These are phyloP conservation scores for Lucilia cuprina DNA, from an alignment of 1,140 invertebrate genomes.

Conservation along the genomic window DNA sequence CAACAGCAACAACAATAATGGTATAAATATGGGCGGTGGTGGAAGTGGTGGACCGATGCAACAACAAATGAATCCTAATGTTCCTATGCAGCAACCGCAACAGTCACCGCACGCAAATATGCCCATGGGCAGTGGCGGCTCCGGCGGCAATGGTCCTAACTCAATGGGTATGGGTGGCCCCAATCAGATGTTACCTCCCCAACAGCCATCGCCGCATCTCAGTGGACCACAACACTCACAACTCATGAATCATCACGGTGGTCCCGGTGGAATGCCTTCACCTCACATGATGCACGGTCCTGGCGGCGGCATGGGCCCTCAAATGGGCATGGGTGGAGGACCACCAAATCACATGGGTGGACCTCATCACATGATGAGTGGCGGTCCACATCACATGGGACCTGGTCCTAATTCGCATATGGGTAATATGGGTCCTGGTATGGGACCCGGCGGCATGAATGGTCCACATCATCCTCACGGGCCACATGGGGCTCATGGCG, in stretches of 20 bases:
- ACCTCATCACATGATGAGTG: constrained; percentile 40
- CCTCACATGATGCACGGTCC: constrained; percentile 27
- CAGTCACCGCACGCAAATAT: constrained; percentile 47
- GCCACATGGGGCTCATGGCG: constrained; percentile 20
- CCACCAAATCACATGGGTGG: constrained; percentile 37
- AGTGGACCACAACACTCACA: constrained; percentile 53
- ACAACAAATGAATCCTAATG: constrained; percentile 57
- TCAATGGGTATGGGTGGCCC: constrained; percentile 53
- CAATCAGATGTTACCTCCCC: constrained; percentile 59
- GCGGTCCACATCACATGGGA: constrained; percentile 36
- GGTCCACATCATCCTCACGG: constrained; percentile 14
- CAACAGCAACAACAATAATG: constrained; percentile 59
- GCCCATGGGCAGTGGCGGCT: constrained; percentile 48
- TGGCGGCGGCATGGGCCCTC: constrained; percentile 6
- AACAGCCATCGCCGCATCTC: constrained; percentile 51
- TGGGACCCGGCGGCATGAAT: constrained; percentile 37
- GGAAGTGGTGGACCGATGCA: constrained; percentile 41
- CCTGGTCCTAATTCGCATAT: constrained; percentile 23
- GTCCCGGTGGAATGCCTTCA: constrained; percentile 17
- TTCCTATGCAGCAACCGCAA: constrained; percentile 58
- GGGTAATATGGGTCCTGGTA: constrained; percentile 4
- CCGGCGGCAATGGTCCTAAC: constrained; percentile 47
- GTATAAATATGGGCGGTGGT: constrained; percentile 48
- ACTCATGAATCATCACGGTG: constrained; percentile 47
- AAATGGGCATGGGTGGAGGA: constrained; percentile 28